Base-by-base conservation (phyloP, 2,888 invertebrate species). In the Argyresthia albistria region DNA sequence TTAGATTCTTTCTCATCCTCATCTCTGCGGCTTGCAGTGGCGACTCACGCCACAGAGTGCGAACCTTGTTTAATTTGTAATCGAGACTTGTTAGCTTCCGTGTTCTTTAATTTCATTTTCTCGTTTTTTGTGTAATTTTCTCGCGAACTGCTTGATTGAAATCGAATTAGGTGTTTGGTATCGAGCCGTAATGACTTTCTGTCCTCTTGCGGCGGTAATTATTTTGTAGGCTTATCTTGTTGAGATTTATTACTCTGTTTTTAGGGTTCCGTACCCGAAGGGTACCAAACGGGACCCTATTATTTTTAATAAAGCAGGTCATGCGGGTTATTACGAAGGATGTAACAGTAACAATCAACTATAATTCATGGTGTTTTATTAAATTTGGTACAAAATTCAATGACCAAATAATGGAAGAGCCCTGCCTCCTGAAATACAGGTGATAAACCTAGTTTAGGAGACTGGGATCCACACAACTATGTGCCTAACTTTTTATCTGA, bases 31-130 rank as follows among this genome's bases (percentile, higher is more conserved):
- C 48, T 14, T 45, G 9, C 45, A 15, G 14, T 14, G 48, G 6
- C 35, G 46, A n/a, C 25, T 16, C 78, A 78, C 82, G 77, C 78
- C 73, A 64, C 70, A 81, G 80, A 81, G 25, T 25, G 25, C 78
- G 73, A 71, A 63, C 66, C 66, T 78, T 76, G 80, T 81, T 82
- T 86, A 82, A 86, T 86, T 86, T 86, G 87, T 82, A 86, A 86
- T 76, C 79, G 84, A 84, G 78, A 80, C 82, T 81, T 80, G 80
- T 83, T 86, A 81, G 77, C 77, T 73, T 72, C 73, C 69, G 70
- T 67, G 70, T 76, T 73, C 72, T 73, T 78, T 78, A 80, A 81
- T 80, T 79, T 72, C 58, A 76, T 82, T 80, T 72, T 71, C 72
- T 71, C 73, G 65, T 70, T 64, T 62, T 63, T 59, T 56, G 60